A percentile compares a stretch with the other conserved stretches of the same genome.
Evolutionary conservation across 2,888 invertebrate species (phyloP).

Genomic region (Synanthedon tipuliformis): DNA sequence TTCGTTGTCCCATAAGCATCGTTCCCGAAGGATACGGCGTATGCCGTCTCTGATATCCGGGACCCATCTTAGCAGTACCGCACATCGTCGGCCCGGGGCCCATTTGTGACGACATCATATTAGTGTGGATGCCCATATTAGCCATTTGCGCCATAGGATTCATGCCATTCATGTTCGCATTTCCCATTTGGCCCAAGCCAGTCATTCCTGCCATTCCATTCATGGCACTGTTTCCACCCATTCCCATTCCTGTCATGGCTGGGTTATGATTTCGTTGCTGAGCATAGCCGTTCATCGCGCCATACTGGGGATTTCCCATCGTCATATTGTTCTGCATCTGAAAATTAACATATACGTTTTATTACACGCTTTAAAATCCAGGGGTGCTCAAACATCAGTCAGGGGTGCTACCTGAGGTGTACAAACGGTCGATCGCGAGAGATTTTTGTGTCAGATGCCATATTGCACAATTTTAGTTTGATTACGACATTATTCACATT

Average conservation of each 20-base stretch:
- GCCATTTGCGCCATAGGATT: conserved; percentile 81
- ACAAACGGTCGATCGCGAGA: no score
- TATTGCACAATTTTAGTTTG: no score
- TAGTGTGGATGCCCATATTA: conserved; percentile 78
- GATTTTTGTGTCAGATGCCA: no score
- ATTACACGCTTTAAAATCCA: neutral
- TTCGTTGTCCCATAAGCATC: conserved; percentile 87
- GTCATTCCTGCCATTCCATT: conserved; percentile 69
- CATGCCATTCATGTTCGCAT: conserved; percentile 76
- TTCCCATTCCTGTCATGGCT: conserved; percentile 65
- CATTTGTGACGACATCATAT: conserved; percentile 78
- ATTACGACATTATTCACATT: no score
- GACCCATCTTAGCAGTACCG: conserved; percentile 76
- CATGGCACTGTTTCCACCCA: conserved; percentile 66
- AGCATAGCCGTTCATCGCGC: conserved; percentile 71
- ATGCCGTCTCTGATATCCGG: conserved; percentile 81
- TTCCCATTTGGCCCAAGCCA: conserved; percentile 73
- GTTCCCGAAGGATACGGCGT: conserved; percentile 88
- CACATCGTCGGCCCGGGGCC: conserved; percentile 76
- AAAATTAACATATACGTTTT: conserved; percentile 14
- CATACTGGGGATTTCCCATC: conserved; percentile 74
- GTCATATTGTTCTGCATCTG: conserved; percentile 76
- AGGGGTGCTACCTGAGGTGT: no score
- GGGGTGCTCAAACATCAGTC: no score
- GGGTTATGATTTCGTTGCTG: conserved; percentile 71